A percentile compares a stretch with the other conserved stretches of the same genome.
Conservation (phyloP, 2,888 invertebrate species). For the Neoitamus cyanurus region DNA sequence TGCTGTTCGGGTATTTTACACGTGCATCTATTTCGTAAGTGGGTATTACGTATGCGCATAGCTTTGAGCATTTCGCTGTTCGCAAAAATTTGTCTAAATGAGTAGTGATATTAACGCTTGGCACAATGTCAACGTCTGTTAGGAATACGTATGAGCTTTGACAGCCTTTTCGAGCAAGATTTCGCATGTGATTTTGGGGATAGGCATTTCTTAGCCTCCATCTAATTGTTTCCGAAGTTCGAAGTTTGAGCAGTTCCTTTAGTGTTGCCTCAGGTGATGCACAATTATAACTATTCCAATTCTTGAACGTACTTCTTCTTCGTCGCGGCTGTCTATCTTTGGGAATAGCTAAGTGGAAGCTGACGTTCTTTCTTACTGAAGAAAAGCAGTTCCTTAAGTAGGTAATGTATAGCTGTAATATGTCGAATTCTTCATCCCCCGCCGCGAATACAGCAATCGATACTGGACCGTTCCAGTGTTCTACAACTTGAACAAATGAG, state of each 20-base stretch:
- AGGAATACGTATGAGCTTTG: slow-evolving; percentile 81
- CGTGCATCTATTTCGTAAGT: slow-evolving; percentile 88
- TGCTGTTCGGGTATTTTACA: slow-evolving; percentile 83
- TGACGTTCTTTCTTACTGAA: slow-evolving; percentile 77
- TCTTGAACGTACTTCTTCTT: slow-evolving; percentile 54
- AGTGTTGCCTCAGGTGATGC: slow-evolving; percentile 75
- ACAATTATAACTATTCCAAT: slow-evolving; percentile 70
- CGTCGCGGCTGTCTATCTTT: slow-evolving; percentile 68
- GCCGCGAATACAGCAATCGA: slow-evolving; percentile 85
- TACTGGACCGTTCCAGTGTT: slow-evolving; percentile 87
- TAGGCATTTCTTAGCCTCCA: slow-evolving; percentile 84
- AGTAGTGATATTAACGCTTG: slow-evolving; percentile 78
- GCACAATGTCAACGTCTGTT: slow-evolving; percentile 90
- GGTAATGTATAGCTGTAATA: slow-evolving; percentile 78
- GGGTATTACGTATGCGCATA: slow-evolving; percentile 90
- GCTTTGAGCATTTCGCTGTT: slow-evolving; percentile 58
- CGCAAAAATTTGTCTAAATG: slow-evolving; percentile 77
- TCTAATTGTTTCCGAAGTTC: slow-evolving; percentile 73
- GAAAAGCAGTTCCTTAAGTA: slow-evolving; percentile 82
- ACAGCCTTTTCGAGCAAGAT: slow-evolving; percentile 86
- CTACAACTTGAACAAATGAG: slow-evolving; percentile 81
- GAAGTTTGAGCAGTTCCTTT: slow-evolving; percentile 70
- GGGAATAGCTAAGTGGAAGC: slow-evolving; percentile 81
- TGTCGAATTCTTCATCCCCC: slow-evolving; percentile 79
- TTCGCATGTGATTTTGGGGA: slow-evolving; percentile 90